phyloP scores from a whole-genome alignment of 2,888 invertebrate species.

The Tachina lurida region DNA sequence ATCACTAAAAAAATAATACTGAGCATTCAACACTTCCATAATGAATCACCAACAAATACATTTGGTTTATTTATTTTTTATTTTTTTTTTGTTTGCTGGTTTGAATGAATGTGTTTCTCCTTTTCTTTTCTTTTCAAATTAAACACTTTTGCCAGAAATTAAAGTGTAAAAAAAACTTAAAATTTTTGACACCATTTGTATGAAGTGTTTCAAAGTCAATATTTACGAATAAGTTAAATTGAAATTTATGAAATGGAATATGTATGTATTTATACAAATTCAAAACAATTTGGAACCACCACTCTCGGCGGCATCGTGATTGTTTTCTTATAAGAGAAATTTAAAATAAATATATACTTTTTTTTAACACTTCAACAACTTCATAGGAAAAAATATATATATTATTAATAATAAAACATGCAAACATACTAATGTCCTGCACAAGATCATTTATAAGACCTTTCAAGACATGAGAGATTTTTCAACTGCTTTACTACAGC shows the following conservation, averaged over 20 bases:
- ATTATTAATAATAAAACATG: background rate
- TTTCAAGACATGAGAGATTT: too few relatives aligned
- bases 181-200: too few relatives aligned
- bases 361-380: background rate
- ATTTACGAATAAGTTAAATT: background rate
- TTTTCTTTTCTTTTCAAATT: background rate
- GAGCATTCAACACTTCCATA: slow-evolving; percentile 8
- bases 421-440: too few relatives aligned
- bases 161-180: too few relatives aligned
- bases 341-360: background rate
- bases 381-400: background rate
- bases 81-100: background rate
- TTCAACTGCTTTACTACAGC: too few relatives aligned
- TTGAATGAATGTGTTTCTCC: background rate
- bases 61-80: background rate
- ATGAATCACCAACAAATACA: background rate
- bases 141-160: background rate
- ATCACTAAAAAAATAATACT: slow-evolving; percentile 5
- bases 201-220: background rate
- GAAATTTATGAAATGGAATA: background rate
- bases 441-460: too few relatives aligned
- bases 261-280: background rate
- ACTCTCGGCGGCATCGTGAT: background rate
- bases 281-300: background rate
- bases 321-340: slow-evolving; percentile 18